Conservation (phyloP, 35 echinoderm and acorn worm species). For the Apostichopus californicus region DNA sequence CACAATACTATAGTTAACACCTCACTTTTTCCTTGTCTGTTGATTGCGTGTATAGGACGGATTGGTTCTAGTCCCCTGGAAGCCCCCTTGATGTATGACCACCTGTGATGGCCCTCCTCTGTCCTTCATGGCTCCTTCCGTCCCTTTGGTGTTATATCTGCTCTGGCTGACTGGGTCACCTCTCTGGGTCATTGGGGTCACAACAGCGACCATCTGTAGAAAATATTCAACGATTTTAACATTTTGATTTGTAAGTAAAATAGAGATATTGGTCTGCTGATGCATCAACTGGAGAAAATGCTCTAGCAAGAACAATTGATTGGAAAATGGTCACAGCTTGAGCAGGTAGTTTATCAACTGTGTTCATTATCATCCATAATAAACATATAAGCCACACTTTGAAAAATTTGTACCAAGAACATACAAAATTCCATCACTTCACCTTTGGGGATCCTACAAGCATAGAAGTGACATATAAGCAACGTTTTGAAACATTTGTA, state of each 20-base stretch:
- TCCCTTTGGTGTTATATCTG: not conserved
- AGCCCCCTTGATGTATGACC: constrained; percentile 11
- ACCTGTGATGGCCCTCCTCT: not conserved
- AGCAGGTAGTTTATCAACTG: too few relatives aligned
- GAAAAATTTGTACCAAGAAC: too few relatives aligned
- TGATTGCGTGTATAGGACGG: not conserved
- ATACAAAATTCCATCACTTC: too few relatives aligned
- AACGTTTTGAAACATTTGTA: too few relatives aligned
- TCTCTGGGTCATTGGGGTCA: constrained; percentile 45
- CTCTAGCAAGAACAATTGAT: not conserved
- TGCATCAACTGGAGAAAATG: not conserved
- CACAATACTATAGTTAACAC: too few relatives aligned
- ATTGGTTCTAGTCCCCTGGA: constrained; percentile 19
- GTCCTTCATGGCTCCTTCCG: not conserved
- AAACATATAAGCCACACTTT: too few relatives aligned
- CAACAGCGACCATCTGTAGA: constrained; percentile 43
- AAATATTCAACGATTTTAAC: not conserved
- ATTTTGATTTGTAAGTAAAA: not conserved
- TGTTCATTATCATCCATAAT: too few relatives aligned
- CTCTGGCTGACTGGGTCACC: constrained; percentile 35
- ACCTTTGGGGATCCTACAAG: too few relatives aligned
- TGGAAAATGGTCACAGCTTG: not conserved
- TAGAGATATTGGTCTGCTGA: too few relatives aligned
- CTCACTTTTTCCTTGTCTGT: constrained; percentile 4
- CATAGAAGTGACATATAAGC: too few relatives aligned